Conservation (phyloP, 2,113 vertebrate genomes). For the Cnemophilus loriae region DNA sequence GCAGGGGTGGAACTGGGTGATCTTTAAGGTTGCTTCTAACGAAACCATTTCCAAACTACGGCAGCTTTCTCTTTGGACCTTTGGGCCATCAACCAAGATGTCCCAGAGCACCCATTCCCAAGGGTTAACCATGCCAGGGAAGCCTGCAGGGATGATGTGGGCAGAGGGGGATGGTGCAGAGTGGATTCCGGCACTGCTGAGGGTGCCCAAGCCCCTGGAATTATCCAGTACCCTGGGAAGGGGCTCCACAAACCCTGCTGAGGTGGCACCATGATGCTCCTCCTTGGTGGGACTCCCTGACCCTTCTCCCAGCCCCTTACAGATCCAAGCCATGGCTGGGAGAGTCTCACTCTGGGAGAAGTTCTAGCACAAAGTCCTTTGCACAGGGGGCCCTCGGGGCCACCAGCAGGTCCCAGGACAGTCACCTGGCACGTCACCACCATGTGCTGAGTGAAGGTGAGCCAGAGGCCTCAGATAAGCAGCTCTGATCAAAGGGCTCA, state of each 20-base stretch:
- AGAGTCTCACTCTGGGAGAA: neutral
- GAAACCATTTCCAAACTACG: neutral
- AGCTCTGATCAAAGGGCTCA: conserved; percentile 27
- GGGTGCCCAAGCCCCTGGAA: neutral
- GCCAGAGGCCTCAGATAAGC: conserved; percentile 39
- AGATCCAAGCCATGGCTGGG: fast-evolving
- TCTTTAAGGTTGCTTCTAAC: neutral
- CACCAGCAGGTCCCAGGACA: neutral
- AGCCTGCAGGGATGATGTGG: neutral
- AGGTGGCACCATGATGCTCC: neutral
- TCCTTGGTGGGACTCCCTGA: neutral
- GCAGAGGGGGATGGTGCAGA: neutral
- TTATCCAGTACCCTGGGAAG: neutral
- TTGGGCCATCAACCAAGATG: neutral
- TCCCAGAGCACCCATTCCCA: neutral
- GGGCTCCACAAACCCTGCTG: neutral
- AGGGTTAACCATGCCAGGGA: neutral
- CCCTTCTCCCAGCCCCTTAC: neutral
- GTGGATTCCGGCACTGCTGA: neutral
- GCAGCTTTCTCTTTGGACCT: neutral
- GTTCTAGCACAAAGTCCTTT: neutral
- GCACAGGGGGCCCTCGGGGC: fast-evolving
- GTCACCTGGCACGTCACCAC: neutral
- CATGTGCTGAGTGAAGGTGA: neutral
- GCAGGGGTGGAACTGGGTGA: neutral